phyloP scores from a whole-genome alignment of 53 echinoderm and acorn worm genomes.

The Zoroaster sp. region DNA sequence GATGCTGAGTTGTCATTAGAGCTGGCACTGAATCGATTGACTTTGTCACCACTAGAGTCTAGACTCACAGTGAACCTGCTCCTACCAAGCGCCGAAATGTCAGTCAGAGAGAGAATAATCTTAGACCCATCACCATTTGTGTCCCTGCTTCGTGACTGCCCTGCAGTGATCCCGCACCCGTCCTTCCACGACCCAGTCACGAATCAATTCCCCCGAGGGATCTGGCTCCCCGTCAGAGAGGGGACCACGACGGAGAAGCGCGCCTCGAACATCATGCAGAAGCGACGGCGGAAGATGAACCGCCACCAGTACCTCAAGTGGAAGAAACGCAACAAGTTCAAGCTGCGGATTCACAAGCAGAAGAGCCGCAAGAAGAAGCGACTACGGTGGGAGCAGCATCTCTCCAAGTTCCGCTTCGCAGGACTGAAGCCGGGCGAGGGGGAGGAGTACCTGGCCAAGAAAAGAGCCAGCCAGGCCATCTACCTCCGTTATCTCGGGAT shows the following conservation, averaged over 20 bases:
- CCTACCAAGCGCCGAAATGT: background rate
- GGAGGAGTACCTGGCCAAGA: slow-evolving; percentile 50
- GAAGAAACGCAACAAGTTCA: slow-evolving; percentile 75
- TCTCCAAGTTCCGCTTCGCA: slow-evolving; percentile 59
- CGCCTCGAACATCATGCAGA: slow-evolving; percentile 64
- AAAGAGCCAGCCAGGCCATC: slow-evolving; percentile 48
- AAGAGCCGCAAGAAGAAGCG: slow-evolving; percentile 57
- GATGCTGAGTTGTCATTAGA: background rate
- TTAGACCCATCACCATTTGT: slow-evolving; percentile 58
- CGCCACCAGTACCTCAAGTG: slow-evolving; percentile 80
- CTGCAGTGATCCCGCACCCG: background rate
- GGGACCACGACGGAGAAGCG: slow-evolving; percentile 6
- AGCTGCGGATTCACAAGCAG: slow-evolving; percentile 66
- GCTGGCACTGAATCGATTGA: slow-evolving; percentile 23
- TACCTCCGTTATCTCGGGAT: slow-evolving; percentile 67
- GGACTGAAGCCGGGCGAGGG: slow-evolving; percentile 51
- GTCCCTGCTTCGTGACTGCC: slow-evolving; percentile 39
- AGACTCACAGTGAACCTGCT: slow-evolving; percentile 4
- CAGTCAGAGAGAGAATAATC: slow-evolving; percentile 11
- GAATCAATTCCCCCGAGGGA: background rate
- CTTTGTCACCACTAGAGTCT: slow-evolving; percentile 50
- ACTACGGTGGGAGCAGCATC: slow-evolving; percentile 67
- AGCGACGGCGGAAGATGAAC: slow-evolving; percentile 78
- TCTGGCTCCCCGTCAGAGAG: background rate
- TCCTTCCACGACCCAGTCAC: background rate